Conservation (phyloP, 2,888 invertebrate species). For the Pseudoips prasinana region DNA sequence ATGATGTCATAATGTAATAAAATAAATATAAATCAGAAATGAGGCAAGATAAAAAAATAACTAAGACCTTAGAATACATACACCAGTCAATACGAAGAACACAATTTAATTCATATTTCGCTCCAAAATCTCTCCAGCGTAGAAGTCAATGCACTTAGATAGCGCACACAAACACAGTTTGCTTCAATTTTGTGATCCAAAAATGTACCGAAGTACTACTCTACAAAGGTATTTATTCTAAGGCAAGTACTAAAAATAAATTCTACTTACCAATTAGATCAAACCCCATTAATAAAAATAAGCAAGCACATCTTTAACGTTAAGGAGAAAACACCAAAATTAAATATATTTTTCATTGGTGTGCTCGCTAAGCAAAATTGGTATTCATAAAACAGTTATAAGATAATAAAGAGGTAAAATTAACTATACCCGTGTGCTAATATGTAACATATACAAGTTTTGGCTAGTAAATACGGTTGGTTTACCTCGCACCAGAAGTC, state of each 20-base stretch:
- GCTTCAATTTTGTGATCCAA: too few relatives aligned
- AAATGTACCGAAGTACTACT: too few relatives aligned
- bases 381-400: conserved; percentile 3
- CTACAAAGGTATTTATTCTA: too few relatives aligned
- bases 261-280: conserved; percentile 32
- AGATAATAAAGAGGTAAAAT: too few relatives aligned
- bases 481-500: conserved; percentile 98
- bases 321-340: conserved; percentile 18
- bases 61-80: too few relatives aligned
- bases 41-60: conserved; percentile 24
- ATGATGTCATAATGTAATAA: neutral
- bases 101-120: too few relatives aligned
- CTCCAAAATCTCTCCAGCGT: too few relatives aligned
- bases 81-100: too few relatives aligned
- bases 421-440: conserved; percentile 29
- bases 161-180: too few relatives aligned
- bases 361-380: conserved; percentile 34
- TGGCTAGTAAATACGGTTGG: conserved; percentile 5
- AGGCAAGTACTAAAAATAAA: too few relatives aligned
- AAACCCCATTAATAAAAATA: conserved; percentile 28
- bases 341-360: conserved; percentile 7
- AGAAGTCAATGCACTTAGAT: too few relatives aligned
- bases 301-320: conserved; percentile 33
- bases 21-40: conserved; percentile 41
- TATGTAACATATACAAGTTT: conserved; percentile 11